Conservation (phyloP, 2,888 invertebrate species). For the Harpagoxenus sublaevis region DNA sequence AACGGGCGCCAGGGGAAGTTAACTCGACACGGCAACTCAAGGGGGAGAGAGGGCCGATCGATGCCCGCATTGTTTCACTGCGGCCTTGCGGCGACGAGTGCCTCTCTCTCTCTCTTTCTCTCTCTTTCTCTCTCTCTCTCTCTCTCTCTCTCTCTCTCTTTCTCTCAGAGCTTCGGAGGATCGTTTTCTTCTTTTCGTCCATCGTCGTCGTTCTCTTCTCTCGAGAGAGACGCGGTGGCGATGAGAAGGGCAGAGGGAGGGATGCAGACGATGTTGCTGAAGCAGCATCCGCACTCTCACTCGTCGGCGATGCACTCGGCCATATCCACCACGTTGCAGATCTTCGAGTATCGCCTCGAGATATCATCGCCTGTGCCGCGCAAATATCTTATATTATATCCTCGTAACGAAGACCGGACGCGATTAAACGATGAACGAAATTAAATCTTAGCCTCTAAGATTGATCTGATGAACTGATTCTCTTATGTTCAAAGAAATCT, state of each 20-base stretch:
- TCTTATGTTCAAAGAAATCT: background rate
- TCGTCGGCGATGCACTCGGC: constrained; percentile 58
- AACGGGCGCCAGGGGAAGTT: constrained; percentile 21
- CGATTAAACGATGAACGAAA: background rate
- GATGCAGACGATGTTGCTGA: constrained; percentile 75
- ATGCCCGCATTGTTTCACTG: constrained; percentile 75
- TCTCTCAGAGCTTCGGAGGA: background rate
- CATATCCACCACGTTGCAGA: constrained; percentile 81
- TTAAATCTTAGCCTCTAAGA: background rate
- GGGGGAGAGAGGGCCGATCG: constrained; percentile 71
- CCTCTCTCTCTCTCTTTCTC: background rate
- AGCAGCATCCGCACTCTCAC: constrained; percentile 74
- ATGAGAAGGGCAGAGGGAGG: constrained; percentile 52
- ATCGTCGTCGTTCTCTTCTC: constrained; percentile 28
- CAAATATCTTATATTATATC: constrained; percentile 48
- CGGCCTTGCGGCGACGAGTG: constrained; percentile 49
- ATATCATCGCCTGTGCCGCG: constrained; percentile 68
- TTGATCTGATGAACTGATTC: background rate
- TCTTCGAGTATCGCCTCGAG: constrained; percentile 79
- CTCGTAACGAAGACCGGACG: background rate
- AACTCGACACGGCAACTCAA: constrained; percentile 57
- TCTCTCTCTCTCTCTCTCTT: background rate
- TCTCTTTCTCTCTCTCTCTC: constrained; percentile 12
- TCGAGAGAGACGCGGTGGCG: constrained; percentile 33
- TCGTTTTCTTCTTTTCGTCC: constrained; percentile 23